phyloP scores from a whole-genome alignment of 2,113 vertebrate genomes.

The Otis tarda region DNA sequence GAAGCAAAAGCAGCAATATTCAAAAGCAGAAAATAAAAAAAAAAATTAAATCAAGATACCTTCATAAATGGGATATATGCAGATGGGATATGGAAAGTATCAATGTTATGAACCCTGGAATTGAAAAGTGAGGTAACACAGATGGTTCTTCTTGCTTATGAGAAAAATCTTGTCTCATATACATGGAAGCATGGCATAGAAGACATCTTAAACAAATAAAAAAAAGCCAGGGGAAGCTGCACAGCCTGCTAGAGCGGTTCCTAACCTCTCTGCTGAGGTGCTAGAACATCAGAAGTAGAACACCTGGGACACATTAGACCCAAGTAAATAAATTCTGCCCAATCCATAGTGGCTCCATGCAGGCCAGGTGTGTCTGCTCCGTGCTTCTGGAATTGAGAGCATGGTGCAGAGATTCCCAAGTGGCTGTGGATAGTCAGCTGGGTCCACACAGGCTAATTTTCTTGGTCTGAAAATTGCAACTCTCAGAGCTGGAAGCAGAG shows the following conservation, averaged over 20 bases:
- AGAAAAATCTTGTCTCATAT: conserved; percentile 7
- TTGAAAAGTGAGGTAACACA: conserved; percentile 1
- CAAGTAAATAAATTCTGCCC: conserved; percentile 57
- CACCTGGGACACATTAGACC: conserved; percentile 39
- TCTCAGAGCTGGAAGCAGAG: conserved; percentile 67
- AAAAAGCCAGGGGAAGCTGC: conserved; percentile 55
- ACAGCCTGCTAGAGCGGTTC: conserved; percentile 59
- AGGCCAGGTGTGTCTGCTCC: conserved; percentile 68
- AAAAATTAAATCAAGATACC: conserved; percentile 11
- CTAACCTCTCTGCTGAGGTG: conserved; percentile 68
- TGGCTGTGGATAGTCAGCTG: conserved; percentile 49
- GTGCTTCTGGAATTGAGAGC: conserved; percentile 67
- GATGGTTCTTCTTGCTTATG: conserved; percentile 35
- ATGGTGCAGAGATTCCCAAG: conserved; percentile 64
- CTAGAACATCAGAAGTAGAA: conserved; percentile 46
- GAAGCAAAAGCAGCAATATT: conserved; percentile 46
- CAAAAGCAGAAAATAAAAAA: conserved; percentile 28
- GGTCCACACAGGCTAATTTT: conserved; percentile 58
- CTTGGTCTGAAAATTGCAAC: conserved; percentile 60
- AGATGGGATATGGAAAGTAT: conserved; percentile 13
- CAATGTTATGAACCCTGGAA: not conserved
- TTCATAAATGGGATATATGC: conserved; percentile 24
- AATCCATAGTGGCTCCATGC: conserved; percentile 55
- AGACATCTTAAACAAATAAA: conserved; percentile 39
- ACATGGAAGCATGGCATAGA: conserved; percentile 14